Evolutionary conservation across 2,797 vertebrate species (phyloP), one percentile per base, ranked within the genome.

Genomic region (Phyllotis vaccarum): DNA sequence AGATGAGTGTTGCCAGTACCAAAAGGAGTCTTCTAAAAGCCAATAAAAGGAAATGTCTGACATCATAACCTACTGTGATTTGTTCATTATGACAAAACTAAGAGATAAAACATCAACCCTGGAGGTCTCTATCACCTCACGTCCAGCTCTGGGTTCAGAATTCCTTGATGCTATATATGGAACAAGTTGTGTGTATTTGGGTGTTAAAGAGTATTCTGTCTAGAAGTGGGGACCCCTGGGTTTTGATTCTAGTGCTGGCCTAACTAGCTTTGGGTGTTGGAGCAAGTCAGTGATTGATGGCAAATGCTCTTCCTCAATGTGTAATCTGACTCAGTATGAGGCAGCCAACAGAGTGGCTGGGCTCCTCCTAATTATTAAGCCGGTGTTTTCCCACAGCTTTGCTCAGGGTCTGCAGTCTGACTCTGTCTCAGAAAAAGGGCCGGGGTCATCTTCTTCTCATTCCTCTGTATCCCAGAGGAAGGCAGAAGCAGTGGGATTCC

Each of bases 41-140:
- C 58, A 97, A 97, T 97, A 95, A 98, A 97, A 93, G 54, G 76
- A 96, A 91, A 96, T 68, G 70, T 49, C 74, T 90, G 74, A 86
- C 91, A 76, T 74, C 43, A 14, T 64, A 58, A 37, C n/a, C 78
- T 74, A 0, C 80, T 91, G 43, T 75, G 91, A 27, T 82, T 93
- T 81, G 37, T 34, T 96, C 76, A 56, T 93, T 89, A 85, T 60
- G 64, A 80, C 74, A 82, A 86, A 90, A 85, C 58, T 24, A 83
- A 70, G 75, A 91, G 43, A 31, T 10, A 49, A 75, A 88, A 29
- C 12, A 81, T 7, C 64, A 58, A 74, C 29, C 89, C 60, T 66
- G 3, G 10, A 4, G 8, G 16, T 68, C 52, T 88, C 68, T 17
- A 12, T 75, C 19, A 24, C 34, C 78, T 82, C 17, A 16, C n/a